phyloP scores from a whole-genome alignment of 2,797 vertebrate genomes.

The Mionectes olivaceus region DNA sequence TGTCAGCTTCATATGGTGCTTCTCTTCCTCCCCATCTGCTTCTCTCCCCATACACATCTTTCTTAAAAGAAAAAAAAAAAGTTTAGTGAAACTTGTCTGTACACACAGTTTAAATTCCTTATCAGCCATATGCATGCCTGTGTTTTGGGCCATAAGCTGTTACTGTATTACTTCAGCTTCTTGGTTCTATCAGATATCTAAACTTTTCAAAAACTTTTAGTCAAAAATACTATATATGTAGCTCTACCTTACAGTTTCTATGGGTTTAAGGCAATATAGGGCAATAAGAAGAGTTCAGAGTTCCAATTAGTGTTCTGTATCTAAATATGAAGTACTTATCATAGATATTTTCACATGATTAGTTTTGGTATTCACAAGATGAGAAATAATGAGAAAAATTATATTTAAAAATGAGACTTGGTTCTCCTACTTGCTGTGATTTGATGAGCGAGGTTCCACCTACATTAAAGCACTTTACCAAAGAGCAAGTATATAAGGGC shows the following conservation, averaged over 20 bases:
- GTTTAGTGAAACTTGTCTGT: not conserved
- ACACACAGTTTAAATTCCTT: not conserved
- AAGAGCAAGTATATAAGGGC: conserved; percentile 29
- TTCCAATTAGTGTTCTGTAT: not conserved
- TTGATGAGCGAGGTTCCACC: conserved; percentile 42
- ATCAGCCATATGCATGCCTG: not conserved
- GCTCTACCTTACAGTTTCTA: not conserved
- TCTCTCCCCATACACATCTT: not conserved
- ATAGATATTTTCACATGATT: not conserved
- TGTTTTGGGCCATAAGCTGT: not conserved
- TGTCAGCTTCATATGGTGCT: conserved; percentile 62
- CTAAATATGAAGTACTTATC: not conserved
- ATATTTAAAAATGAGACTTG: conserved; percentile 21
- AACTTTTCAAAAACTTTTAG: not conserved
- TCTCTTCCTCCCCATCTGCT: conserved; percentile 51
- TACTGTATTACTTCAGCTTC: not conserved
- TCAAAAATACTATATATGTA: not conserved
- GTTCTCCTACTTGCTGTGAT: conserved; percentile 8
- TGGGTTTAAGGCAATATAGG: not conserved
- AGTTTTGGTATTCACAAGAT: not conserved
- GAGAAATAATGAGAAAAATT: not conserved
- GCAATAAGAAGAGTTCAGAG: not conserved
- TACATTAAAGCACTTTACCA: conserved; percentile 50
- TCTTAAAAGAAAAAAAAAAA: not conserved
- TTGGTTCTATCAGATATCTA: not conserved